A percentile compares a stretch with the other conserved stretches of the same genome.
These are phyloP conservation scores for Phymastichus coffea DNA, from an alignment of 1,140 invertebrate genomes.

Conservation along the genomic window DNA sequence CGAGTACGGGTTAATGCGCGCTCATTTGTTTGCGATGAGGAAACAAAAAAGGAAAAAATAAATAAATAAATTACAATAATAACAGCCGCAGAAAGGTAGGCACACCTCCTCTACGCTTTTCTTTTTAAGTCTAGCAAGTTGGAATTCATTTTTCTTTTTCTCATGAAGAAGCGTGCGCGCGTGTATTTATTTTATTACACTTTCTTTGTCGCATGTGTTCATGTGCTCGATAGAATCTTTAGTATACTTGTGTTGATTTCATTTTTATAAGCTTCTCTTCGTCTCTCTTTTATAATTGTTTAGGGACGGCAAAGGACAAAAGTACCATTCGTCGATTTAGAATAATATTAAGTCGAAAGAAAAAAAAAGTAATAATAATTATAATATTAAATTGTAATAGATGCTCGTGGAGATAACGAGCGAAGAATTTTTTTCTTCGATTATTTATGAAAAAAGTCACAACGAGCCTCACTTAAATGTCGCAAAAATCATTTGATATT, in stretches of 20 bases:
- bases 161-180: no score
- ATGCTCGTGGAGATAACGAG: conserved; percentile 12
- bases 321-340: conserved; percentile 54
- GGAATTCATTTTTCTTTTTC: no score
- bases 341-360: conserved; percentile 40
- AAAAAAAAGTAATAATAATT: no score
- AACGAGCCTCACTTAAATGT: conserved; percentile 37
- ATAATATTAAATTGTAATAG: no score
- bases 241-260: conserved; percentile 13
- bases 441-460: conserved; percentile 41
- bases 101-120: no score
- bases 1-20: no score
- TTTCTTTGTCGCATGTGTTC: conserved; percentile 30
- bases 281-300: conserved; percentile 16
- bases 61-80: no score
- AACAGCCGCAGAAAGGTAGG: no score
- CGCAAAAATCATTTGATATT: conserved; percentile 36
- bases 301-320: conserved; percentile 54
- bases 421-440: conserved; percentile 19
- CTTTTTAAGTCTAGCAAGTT: no score
- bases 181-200: conserved; percentile 33
- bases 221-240: conserved; percentile 15
- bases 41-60: no score
- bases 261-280: no score
- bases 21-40: no score